These are phyloP conservation scores for Netelia fuscicornis DNA, from an alignment of 2,888 invertebrate species.

Conservation along the genomic window DNA sequence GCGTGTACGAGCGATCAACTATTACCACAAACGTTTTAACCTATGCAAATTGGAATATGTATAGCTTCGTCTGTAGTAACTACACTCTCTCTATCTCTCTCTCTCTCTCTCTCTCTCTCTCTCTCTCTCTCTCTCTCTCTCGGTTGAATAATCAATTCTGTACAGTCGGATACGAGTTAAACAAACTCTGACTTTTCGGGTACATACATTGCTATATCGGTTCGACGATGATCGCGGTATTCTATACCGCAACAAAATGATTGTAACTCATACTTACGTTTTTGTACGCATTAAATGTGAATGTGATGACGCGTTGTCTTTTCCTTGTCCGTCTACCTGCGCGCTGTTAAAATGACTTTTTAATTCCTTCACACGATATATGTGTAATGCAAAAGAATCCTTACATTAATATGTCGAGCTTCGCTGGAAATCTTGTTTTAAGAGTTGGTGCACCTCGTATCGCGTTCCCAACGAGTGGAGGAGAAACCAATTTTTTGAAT, in stretches of 20 bases:
- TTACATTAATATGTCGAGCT: not conserved
- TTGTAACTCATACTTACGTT: slow-evolving; percentile 71
- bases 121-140: slow-evolving; percentile 20
- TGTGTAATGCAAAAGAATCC: slow-evolving; percentile 53
- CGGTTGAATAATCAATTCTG: slow-evolving; percentile 44
- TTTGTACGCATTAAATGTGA: slow-evolving; percentile 74
- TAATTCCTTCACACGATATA: slow-evolving; percentile 64
- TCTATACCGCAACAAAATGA: slow-evolving; percentile 42
- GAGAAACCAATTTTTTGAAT: no score
- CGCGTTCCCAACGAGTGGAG: no score
- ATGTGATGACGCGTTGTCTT: slow-evolving; percentile 71
- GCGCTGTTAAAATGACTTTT: slow-evolving; percentile 64
- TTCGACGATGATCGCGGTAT: slow-evolving; percentile 32
- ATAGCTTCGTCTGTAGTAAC: slow-evolving; percentile 43
- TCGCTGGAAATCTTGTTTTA: not conserved
- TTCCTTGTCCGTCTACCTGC: slow-evolving; percentile 68
- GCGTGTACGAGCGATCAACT: slow-evolving; percentile 22
- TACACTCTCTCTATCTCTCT: slow-evolving; percentile 29
- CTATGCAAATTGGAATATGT: slow-evolving; percentile 8
- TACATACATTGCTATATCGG: slow-evolving; percentile 42
- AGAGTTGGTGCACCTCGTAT: not conserved
- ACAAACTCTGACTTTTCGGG: slow-evolving; percentile 28
- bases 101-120: slow-evolving; percentile 20
- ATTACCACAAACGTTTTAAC: slow-evolving; percentile 27
- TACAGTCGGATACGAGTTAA: slow-evolving; percentile 25